These are phyloP conservation scores for Cetoscarus ocellatus DNA, from an alignment of 2,797 vertebrate species.

Conservation along the genomic window DNA sequence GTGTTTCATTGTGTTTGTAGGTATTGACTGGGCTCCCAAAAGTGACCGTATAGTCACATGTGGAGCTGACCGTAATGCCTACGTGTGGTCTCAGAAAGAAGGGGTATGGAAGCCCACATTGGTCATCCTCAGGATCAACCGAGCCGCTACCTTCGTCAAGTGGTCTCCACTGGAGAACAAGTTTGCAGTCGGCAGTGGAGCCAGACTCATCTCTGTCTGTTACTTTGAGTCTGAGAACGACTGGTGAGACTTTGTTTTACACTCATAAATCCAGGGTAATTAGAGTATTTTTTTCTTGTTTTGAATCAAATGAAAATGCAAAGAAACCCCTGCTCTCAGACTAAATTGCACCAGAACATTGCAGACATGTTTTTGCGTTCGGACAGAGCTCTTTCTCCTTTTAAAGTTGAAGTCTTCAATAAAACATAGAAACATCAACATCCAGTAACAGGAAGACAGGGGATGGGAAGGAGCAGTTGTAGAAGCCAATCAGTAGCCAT, in stretches of 20 bases:
- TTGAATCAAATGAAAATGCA: too few relatives aligned
- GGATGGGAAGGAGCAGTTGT: too few relatives aligned
- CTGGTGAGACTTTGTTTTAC: constrained; percentile 86
- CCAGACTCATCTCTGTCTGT: constrained; percentile 97
- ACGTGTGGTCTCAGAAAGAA: constrained; percentile 98
- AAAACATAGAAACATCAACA: too few relatives aligned
- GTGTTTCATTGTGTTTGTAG: constrained; percentile 67
- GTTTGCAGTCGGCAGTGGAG: constrained; percentile 97
- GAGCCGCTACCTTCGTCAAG: constrained; percentile 97
- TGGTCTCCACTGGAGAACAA: constrained; percentile 99
- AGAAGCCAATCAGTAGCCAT: too few relatives aligned
- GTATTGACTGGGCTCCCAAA: constrained; percentile 99
- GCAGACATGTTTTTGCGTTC: too few relatives aligned
- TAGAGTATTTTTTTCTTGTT: too few relatives aligned
- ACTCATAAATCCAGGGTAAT: background rate
- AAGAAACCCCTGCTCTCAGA: too few relatives aligned
- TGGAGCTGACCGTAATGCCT: constrained; percentile 97
- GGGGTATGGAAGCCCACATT: constrained; percentile 97
- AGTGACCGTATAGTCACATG: constrained; percentile 99
- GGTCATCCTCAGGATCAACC: constrained; percentile 97
- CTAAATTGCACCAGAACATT: too few relatives aligned
- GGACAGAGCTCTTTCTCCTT: too few relatives aligned
- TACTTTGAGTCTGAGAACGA: constrained; percentile 99
- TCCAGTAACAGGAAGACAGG: too few relatives aligned
- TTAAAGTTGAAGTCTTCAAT: too few relatives aligned